Conservation (phyloP, 2,888 invertebrate genomes). For the Tetragonisca angustula region DNA sequence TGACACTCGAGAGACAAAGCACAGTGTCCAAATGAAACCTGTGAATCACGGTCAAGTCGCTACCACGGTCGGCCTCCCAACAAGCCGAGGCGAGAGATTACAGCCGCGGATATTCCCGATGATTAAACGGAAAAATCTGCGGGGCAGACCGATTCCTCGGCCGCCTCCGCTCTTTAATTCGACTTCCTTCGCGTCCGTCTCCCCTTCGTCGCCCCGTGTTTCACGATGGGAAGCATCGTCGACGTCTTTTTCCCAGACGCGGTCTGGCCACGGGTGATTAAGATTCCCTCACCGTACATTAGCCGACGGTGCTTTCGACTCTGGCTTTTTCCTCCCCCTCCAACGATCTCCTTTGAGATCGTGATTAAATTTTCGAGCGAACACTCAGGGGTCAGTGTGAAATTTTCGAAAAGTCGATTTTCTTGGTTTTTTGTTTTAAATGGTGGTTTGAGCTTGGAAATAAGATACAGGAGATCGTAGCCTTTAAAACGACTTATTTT, state of each 20-base stretch:
- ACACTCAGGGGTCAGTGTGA: background rate
- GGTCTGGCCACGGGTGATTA: constrained; percentile 68
- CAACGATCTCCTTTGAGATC: constrained; percentile 66
- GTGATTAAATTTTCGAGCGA: constrained; percentile 68
- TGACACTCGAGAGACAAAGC: no score
- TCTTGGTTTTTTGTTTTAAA: no score
- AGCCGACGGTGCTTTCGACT: constrained; percentile 63
- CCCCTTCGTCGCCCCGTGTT: background rate
- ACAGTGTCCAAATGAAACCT: no score
- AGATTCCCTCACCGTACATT: constrained; percentile 76
- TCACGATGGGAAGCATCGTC: background rate
- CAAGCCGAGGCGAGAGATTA: constrained; percentile 71
- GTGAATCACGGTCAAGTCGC: background rate
- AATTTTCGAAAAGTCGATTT: no score
- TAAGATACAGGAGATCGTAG: no score
- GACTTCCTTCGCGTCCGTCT: constrained; percentile 1
- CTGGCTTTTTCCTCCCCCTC: constrained; percentile 52
- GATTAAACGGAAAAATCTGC: constrained; percentile 74
- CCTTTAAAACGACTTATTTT: no score
- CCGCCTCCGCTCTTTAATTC: background rate
- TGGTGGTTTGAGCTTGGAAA: no score
- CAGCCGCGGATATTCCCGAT: constrained; percentile 69
- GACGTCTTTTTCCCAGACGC: constrained; percentile 40
- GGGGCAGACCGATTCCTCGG: constrained; percentile 56
- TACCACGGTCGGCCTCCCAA: constrained; percentile 52